These are phyloP conservation scores for Venusia cambrica DNA, from an alignment of 2,888 invertebrate genomes.

Conservation along the genomic window DNA sequence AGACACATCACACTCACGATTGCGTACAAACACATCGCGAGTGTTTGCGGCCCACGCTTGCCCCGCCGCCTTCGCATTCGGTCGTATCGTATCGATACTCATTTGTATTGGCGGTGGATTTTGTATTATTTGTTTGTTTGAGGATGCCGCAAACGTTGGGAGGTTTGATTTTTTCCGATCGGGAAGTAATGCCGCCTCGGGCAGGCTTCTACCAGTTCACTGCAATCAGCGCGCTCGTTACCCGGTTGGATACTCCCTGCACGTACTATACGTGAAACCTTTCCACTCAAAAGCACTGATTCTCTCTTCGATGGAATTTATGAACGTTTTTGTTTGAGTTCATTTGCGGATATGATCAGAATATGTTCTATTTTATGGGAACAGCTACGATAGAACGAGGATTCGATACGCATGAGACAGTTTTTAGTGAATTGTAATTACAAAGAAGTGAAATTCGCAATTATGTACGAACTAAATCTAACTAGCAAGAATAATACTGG, in stretches of 20 bases:
- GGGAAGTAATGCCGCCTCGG: constrained; percentile 72
- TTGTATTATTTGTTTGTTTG: constrained; percentile 79
- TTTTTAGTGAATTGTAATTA: no score
- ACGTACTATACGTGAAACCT: constrained; percentile 73
- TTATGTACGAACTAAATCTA: no score
- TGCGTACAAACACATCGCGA: constrained; percentile 74
- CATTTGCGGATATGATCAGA: constrained; percentile 49
- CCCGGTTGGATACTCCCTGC: constrained; percentile 66
- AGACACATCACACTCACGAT: constrained; percentile 77
- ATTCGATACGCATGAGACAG: no score
- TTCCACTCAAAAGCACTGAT: constrained; percentile 73
- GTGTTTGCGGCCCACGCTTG: constrained; percentile 73
- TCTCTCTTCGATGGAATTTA: constrained; percentile 66
- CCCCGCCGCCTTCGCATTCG: constrained; percentile 68
- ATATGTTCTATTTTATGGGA: no score
- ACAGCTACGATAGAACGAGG: no score
- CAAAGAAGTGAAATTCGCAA: no score
- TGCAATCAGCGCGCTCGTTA: constrained; percentile 69
- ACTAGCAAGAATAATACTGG: no score
- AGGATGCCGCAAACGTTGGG: constrained; percentile 68
- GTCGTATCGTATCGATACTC: constrained; percentile 71
- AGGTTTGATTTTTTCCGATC: constrained; percentile 79
- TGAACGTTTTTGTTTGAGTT: constrained; percentile 58
- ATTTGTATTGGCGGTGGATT: constrained; percentile 75
- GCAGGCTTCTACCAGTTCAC: constrained; percentile 59